phyloP scores from a whole-genome alignment of 2,113 vertebrate species.

The Panthera leo region DNA sequence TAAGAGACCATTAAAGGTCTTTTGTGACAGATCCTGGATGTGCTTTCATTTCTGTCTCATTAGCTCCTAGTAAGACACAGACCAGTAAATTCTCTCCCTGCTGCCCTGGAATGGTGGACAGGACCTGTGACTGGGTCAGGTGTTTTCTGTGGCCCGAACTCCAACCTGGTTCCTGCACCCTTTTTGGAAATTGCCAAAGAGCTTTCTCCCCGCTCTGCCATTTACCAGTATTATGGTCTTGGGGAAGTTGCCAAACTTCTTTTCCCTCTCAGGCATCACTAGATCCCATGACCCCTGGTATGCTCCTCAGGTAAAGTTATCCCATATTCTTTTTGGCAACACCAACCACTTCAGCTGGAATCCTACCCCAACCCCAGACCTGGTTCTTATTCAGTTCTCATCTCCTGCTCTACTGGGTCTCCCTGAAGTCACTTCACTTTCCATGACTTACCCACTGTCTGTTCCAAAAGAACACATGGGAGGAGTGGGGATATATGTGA shows the following conservation, averaged over 20 bases:
- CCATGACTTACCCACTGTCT: not conserved
- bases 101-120: not conserved
- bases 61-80: not conserved
- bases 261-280: not conserved
- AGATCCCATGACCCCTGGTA: not conserved
- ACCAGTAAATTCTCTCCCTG: not conserved
- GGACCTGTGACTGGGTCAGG: not conserved
- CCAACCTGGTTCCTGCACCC: not conserved
- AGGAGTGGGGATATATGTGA: not conserved
- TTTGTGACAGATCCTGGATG: slow-evolving; percentile 55
- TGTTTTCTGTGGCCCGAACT: not conserved
- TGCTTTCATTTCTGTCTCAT: slow-evolving; percentile 42
- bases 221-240: not conserved
- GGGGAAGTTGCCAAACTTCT: not conserved
- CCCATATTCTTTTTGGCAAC: not conserved
- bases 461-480: not conserved
- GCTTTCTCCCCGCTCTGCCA: not conserved
- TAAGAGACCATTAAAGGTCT: slow-evolving; percentile 70
- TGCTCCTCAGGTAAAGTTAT: not conserved
- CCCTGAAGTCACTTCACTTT: not conserved
- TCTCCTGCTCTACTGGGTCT: not conserved
- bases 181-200: not conserved
- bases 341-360: not conserved
- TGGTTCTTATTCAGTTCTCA: not conserved
- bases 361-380: not conserved